phyloP scores from a whole-genome alignment of 2,113 vertebrate species.

The Cariama cristata region DNA sequence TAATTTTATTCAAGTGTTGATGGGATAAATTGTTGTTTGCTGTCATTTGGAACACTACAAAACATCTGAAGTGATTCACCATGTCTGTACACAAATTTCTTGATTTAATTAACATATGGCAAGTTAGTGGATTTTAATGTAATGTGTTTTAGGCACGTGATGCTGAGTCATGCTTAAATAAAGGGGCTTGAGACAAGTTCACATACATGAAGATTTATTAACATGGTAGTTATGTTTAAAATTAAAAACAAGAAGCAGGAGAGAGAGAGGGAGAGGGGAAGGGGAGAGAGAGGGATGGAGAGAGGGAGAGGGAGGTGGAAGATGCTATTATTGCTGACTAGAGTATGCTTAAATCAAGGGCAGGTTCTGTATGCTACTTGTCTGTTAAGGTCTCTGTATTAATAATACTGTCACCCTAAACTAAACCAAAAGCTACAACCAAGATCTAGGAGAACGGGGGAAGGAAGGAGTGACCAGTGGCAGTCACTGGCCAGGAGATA shows the following conservation, averaged over 20 bases:
- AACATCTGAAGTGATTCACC: background rate
- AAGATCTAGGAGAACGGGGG: background rate
- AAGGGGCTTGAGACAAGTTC: background rate
- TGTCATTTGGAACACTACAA: background rate
- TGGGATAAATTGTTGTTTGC: background rate
- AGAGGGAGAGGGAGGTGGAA: rapidly evolving
- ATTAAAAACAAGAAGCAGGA: background rate
- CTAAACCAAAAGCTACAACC: background rate
- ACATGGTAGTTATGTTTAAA: background rate
- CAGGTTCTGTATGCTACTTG: background rate
- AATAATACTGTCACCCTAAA: background rate
- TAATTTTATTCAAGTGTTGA: background rate
- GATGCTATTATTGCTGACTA: background rate
- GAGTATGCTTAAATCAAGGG: background rate
- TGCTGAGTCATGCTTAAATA: background rate
- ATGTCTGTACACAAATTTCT: background rate
- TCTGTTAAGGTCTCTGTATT: background rate
- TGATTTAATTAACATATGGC: background rate
- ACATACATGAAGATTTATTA: background rate
- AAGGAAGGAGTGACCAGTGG: background rate
- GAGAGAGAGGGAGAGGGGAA: background rate
- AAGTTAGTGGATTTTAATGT: background rate
- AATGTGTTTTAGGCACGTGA: background rate
- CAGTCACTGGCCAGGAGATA: background rate
- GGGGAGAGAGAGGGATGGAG: background rate